These are phyloP conservation scores for Drosophila meridiana DNA, from an alignment of 2,888 invertebrate species.

Conservation along the genomic window DNA sequence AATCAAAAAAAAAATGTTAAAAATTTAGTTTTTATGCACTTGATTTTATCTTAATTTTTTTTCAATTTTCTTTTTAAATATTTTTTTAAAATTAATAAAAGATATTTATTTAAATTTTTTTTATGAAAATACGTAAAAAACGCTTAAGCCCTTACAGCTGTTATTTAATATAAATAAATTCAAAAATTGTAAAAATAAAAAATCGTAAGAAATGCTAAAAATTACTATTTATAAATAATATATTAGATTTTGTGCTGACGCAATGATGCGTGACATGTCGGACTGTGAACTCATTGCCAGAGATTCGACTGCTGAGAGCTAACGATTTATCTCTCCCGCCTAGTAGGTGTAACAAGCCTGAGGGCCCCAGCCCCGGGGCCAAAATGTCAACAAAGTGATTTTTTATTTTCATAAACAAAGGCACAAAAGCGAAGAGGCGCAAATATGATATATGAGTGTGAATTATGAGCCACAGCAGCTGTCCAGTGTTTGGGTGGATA, in stretches of 20 bases:
- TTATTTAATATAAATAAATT: too few species aligned
- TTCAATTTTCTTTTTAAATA: too few species aligned
- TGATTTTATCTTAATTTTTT: too few species aligned
- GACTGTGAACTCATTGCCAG: neutral
- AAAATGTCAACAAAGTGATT: conserved; percentile 71
- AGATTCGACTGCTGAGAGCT: conserved; percentile 16
- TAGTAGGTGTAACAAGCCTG: conserved; percentile 28
- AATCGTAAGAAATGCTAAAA: neutral
- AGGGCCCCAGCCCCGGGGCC: conserved; percentile 22
- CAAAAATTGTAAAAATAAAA: neutral
- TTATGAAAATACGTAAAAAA: too few species aligned
- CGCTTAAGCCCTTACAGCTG: too few species aligned
- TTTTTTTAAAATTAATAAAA: too few species aligned
- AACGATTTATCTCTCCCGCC: conserved; percentile 50
- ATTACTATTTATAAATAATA: neutral
- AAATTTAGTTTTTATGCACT: too few species aligned
- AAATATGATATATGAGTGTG: conserved; percentile 51
- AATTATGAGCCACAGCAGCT: conserved; percentile 64
- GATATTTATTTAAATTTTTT: too few species aligned
- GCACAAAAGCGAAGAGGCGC: conserved; percentile 30
- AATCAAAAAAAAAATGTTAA: too few species aligned
- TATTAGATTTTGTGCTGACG: neutral
- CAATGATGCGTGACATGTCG: neutral
- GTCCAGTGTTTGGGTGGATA: conserved; percentile 36
- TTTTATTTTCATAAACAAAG: conserved; percentile 63